Conservation (phyloP, 2,113 vertebrate species). For the Mormyrus iriodes region DNA sequence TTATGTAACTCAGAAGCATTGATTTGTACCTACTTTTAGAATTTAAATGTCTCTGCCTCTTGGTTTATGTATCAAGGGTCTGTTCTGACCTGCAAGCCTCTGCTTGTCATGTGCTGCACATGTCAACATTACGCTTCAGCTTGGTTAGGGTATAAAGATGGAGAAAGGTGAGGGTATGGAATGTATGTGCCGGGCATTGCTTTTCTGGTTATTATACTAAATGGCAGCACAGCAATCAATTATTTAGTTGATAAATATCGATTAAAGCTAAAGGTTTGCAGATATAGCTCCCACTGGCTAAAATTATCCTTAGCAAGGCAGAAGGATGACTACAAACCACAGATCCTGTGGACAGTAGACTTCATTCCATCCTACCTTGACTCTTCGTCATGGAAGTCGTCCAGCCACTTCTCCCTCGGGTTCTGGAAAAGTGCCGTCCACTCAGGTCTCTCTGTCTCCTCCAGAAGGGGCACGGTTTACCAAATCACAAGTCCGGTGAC, state of each 20-base stretch:
- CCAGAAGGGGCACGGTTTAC: background rate
- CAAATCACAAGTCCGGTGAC: background rate
- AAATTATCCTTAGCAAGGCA: background rate
- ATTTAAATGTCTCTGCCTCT: background rate
- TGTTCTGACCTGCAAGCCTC: background rate
- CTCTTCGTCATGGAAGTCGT: background rate
- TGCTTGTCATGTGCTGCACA: background rate
- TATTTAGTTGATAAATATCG: background rate
- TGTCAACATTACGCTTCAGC: background rate
- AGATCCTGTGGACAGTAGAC: background rate
- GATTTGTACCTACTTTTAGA: background rate
- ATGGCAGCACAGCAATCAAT: background rate
- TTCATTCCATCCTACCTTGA: background rate
- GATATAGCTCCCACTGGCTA: background rate
- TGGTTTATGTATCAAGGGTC: background rate
- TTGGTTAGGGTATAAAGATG: background rate
- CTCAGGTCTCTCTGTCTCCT: background rate
- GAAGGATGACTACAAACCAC: background rate
- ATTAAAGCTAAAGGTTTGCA: background rate
- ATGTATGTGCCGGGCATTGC: background rate
- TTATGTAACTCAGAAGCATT: background rate
- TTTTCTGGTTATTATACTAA: background rate
- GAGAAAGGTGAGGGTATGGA: background rate
- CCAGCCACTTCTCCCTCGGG: background rate
- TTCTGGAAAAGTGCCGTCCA: background rate